Conservation (phyloP, 2,113 vertebrate species). For the Pelecanus crispus region DNA sequence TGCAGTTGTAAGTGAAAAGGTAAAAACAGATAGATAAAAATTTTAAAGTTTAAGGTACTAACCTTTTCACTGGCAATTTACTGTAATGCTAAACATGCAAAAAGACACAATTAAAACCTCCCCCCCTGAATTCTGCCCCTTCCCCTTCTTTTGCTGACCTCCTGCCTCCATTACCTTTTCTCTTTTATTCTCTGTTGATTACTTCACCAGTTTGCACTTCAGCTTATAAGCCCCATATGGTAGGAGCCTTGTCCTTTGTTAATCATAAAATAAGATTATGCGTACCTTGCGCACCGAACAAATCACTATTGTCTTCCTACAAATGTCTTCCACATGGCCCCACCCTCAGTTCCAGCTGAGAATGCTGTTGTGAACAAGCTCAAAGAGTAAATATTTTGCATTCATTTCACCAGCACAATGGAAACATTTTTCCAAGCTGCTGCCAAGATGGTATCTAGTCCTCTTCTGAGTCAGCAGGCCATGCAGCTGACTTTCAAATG, state of each 20-base stretch:
- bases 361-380: conserved; percentile 51
- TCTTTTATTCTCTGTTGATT: neutral
- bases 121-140: neutral
- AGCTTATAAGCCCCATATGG: neutral
- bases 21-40: neutral
- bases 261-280: conserved; percentile 6
- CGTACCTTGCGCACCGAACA: neutral
- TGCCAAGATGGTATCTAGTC: conserved; percentile 25
- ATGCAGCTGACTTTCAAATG: conserved; percentile 51
- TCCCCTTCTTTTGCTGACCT: neutral
- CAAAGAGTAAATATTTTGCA: conserved; percentile 40
- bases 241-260: neutral
- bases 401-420: conserved; percentile 43
- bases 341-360: conserved; percentile 25
- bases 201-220: neutral
- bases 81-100: neutral
- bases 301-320: neutral
- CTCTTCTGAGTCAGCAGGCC: conserved; percentile 32
- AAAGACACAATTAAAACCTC: neutral
- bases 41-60: neutral
- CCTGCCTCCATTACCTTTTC: neutral
- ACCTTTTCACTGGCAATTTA: neutral
- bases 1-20: neutral
- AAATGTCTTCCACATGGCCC: neutral
- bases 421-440: conserved; percentile 36